Base-by-base conservation (phyloP, 2,797 vertebrate genomes). In the Spheniscus humboldti region DNA sequence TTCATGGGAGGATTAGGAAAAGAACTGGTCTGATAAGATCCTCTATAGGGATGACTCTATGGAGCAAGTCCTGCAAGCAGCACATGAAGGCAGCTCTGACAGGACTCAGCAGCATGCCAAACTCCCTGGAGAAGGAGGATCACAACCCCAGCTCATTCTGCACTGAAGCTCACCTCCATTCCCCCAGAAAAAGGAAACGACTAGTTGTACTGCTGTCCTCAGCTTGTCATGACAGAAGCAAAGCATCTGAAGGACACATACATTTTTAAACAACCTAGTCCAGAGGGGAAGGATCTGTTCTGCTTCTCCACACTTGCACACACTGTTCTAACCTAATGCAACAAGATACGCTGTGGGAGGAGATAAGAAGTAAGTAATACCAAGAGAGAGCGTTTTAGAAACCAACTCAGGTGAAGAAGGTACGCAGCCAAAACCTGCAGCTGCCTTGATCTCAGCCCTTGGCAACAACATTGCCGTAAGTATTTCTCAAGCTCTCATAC, bases 11-110 rank as follows among this genome's bases (percentile, higher is more conserved):
- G 60, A 82, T 69, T 75, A 88, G 79, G 72, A 23, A 62, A 66
- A 90, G 41, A 91, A 80, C 62, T 10, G 18, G 90, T 83, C 86
- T 78, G 93, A 91, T 90, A 96, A 96, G 84, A 92, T 82, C 63
- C 81, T 92, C 75, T 52, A 25, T 4, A 43, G 83, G 74, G 67
- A 64, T 35, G 59, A 59, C 81, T 84, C 43, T 22, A 2, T 31
- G 37, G 74, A 90, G 64, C 90, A 69, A 83, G 85, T 53, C 78
- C 74, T 95, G 74, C 69, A 86, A 88, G 88, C 18, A 93, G 79
- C 56, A 62, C 69, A 62, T 0, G 3, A 69, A 86, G 75, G 41
- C 66, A 74, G 62, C 74, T 87, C 68, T 66, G 64, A 18, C 16
- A 72, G 79, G 52, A 55, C 56, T 84, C 53, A 17, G 25, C 52